Evolutionary conservation across 1,140 invertebrate genomes (phyloP).

Genomic region (Archegozetes longisetosus): DNA sequence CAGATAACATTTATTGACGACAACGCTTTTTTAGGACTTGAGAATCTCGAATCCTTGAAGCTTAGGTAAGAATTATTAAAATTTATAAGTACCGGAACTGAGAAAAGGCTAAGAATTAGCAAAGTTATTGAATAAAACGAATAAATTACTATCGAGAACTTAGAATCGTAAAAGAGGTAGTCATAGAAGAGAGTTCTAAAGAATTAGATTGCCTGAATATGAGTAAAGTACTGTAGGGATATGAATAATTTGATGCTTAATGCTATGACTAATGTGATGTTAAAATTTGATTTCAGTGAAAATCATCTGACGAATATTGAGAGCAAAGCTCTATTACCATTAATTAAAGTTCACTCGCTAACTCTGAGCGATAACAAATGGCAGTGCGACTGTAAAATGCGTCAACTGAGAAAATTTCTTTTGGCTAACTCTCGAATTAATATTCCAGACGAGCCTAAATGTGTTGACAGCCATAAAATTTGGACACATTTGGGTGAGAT

Average conservation of each 20-base stretch:
- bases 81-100: neutral
- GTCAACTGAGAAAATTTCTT: constrained; percentile 41
- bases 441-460: constrained; percentile 10
- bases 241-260: too few relatives aligned
- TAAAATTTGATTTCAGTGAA: constrained; percentile 39
- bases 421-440: constrained; percentile 1
- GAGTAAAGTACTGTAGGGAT: too few relatives aligned
- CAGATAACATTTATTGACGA: constrained; percentile 52
- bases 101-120: neutral
- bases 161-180: too few relatives aligned
- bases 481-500: constrained; percentile 16
- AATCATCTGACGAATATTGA: constrained; percentile 46
- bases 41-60: constrained; percentile 52
- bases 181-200: too few relatives aligned
- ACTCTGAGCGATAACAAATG: constrained; percentile 57
- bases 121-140: constrained; percentile 41
- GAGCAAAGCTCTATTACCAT: constrained; percentile 45
- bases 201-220: too few relatives aligned
- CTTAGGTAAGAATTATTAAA: constrained; percentile 33
- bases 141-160: too few relatives aligned
- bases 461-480: neutral
- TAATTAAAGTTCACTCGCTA: constrained; percentile 50
- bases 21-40: constrained; percentile 49
- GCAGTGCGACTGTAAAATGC: constrained; percentile 60
- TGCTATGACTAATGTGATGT: too few relatives aligned